Conservation (phyloP, 2,113 vertebrate species). For the Anoura caudifer region DNA sequence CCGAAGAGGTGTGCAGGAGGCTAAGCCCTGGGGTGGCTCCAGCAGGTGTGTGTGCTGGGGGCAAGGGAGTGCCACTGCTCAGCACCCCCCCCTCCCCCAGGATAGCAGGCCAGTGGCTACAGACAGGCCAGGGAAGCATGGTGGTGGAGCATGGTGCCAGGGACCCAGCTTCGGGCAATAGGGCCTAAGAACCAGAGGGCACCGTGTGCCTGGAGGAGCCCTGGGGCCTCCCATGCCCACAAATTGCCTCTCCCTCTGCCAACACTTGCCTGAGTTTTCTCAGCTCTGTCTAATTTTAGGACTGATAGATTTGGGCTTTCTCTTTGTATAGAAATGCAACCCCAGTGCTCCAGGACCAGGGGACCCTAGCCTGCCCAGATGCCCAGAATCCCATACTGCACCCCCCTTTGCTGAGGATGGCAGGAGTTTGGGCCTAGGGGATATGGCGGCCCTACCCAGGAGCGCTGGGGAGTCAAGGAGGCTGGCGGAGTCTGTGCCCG, state of each 20-base stretch:
- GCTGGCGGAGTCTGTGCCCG: neutral
- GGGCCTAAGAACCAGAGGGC: neutral
- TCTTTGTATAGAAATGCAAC: conserved; percentile 22
- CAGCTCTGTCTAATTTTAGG: neutral
- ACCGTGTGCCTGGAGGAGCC: neutral
- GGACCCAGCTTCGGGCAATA: neutral
- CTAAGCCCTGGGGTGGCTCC: neutral
- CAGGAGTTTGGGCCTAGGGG: neutral
- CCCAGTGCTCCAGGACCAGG: neutral
- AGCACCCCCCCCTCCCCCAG: neutral
- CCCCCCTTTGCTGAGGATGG: neutral
- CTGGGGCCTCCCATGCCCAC: rapidly evolving
- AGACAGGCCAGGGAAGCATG: neutral
- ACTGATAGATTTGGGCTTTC: conserved; percentile 22
- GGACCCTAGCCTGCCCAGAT: neutral
- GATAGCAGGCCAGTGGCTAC: neutral
- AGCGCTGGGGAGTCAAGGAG: neutral
- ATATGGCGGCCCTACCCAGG: neutral
- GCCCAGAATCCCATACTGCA: neutral
- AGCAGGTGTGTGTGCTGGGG: neutral
- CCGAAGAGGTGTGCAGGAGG: neutral
- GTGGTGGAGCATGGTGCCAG: neutral
- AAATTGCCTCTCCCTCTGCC: neutral
- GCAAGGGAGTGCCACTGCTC: too few relatives aligned
- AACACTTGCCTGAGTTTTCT: neutral